Percentiles rank a stretch among this genome's conserved stretches.
These are phyloP conservation scores for Amphipoea lucens DNA, from an alignment of 2,888 invertebrate species.

Conservation along the genomic window DNA sequence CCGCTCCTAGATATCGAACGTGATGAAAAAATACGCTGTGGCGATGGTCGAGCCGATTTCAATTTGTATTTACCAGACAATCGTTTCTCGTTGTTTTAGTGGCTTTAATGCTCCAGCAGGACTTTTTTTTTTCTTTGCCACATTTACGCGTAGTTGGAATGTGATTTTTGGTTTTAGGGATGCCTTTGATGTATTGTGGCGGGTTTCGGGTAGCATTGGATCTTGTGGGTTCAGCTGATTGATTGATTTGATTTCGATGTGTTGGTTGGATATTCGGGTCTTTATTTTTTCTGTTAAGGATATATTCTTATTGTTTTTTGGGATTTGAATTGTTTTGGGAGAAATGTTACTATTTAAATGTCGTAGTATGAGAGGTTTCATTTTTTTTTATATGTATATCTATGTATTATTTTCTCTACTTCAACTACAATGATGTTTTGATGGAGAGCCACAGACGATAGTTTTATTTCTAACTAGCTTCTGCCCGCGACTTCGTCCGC, in stretches of 20 bases:
- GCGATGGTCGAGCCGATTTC: conserved; percentile 66
- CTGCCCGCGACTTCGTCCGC: no score
- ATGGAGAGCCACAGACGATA: not conserved
- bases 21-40: conserved; percentile 71
- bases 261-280: conserved; percentile 30
- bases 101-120: conserved; percentile 47
- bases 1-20: conserved; percentile 69
- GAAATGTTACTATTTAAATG: not conserved
- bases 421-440: not conserved
- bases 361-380: not conserved
- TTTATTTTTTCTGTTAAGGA: conserved; percentile 18
- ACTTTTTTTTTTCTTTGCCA: conserved; percentile 48
- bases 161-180: conserved; percentile 50
- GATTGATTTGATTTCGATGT: conserved; percentile 53
- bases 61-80: conserved; percentile 70
- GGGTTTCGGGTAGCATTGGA: conserved; percentile 29
- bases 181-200: conserved; percentile 49
- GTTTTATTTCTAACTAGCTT: not conserved
- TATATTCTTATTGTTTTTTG: conserved; percentile 19
- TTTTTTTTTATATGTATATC: no score
- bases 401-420: not conserved
- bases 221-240: conserved; percentile 43
- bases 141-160: conserved; percentile 55
- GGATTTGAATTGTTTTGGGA: conserved; percentile 8
- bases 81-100: conserved; percentile 65